Evolutionary conservation across 2,113 vertebrate genomes (phyloP).

Genomic region (Halcyon senegalensis): DNA sequence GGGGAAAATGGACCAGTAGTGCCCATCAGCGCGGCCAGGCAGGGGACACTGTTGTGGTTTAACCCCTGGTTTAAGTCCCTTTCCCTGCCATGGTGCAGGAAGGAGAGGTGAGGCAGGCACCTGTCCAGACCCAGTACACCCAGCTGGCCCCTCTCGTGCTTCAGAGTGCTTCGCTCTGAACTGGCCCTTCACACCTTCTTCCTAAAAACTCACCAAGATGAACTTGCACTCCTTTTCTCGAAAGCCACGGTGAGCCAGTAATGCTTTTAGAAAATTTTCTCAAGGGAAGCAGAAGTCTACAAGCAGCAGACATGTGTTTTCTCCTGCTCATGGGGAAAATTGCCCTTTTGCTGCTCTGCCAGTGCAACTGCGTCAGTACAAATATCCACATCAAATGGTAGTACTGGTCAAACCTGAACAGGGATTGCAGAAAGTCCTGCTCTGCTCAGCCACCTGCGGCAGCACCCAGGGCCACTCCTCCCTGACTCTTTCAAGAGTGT

Average conservation of each 20-base stretch:
- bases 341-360: background rate
- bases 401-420: background rate
- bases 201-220: background rate
- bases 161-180: background rate
- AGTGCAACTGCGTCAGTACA: accelerated
- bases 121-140: background rate
- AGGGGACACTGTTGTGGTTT: background rate
- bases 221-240: background rate
- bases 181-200: background rate
- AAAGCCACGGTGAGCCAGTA: background rate
- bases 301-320: background rate
- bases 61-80: background rate
- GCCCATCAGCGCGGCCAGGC: background rate
- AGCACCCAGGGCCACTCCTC: background rate
- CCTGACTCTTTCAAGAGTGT: background rate
- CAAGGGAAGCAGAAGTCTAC: background rate
- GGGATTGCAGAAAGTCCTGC: background rate
- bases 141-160: background rate
- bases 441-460: accelerated
- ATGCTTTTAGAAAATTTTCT: background rate
- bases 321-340: accelerated
- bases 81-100: background rate
- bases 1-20: background rate
- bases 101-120: background rate
- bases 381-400: background rate